phyloP scores from a whole-genome alignment of 1,140 invertebrate genomes.

The Cherax quadricarinatus region DNA sequence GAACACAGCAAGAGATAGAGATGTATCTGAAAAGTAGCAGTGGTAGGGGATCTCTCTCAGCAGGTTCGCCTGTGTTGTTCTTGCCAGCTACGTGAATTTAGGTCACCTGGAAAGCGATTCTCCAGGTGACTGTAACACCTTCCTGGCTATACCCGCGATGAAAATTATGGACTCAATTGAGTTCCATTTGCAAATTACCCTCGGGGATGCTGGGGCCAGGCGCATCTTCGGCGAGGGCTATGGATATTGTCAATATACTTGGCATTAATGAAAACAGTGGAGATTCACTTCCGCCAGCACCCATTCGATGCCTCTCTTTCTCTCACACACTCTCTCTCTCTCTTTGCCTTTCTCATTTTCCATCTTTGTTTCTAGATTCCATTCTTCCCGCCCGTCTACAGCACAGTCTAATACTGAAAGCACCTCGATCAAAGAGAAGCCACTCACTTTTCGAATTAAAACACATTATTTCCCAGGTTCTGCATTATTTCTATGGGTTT shows the following conservation, averaged over 20 bases:
- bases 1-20: not conserved
- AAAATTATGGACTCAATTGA: slow-evolving; percentile 32
- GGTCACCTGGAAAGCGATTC: slow-evolving; percentile 18
- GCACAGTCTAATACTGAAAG: too few relatives aligned
- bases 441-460: too few relatives aligned
- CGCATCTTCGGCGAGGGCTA: not conserved
- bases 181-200: slow-evolving; percentile 51
- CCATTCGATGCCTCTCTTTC: too few relatives aligned
- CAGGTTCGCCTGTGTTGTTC: too few relatives aligned
- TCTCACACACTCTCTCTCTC: not conserved
- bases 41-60: too few relatives aligned
- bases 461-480: too few relatives aligned
- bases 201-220: not conserved
- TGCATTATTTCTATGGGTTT: too few relatives aligned
- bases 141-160: not conserved
- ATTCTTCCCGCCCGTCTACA: too few relatives aligned
- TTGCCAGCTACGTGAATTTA: slow-evolving; percentile 19
- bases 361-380: too few relatives aligned
- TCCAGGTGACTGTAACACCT: not conserved
- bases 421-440: too few relatives aligned
- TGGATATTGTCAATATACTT: slow-evolving; percentile 29
- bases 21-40: too few relatives aligned
- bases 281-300: not conserved
- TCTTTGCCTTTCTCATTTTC: too few relatives aligned
- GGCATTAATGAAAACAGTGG: slow-evolving; percentile 32